Evolutionary conservation across 30 jellyfish, hydroid and myxozoan genomes (phyloP).

Genomic region (Morbakka virulenta): DNA sequence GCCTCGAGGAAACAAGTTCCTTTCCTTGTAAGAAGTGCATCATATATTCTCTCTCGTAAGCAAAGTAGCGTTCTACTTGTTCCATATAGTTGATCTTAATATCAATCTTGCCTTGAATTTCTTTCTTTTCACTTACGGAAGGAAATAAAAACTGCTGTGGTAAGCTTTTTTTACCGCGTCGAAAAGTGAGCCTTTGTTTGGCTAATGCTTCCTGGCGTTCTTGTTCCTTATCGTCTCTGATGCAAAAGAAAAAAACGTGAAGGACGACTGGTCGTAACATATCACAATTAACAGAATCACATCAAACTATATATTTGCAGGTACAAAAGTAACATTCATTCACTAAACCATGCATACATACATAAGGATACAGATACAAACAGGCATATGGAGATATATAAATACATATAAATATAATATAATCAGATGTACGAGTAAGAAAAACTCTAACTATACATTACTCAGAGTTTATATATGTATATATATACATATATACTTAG

Average conservation of each 20-base stretch:
- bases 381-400: too few species aligned
- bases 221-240: slow-evolving; percentile 66
- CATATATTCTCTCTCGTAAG: slow-evolving; percentile 51
- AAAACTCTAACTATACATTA: too few species aligned
- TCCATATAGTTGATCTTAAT: slow-evolving; percentile 12
- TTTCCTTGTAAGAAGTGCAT: slow-evolving; percentile 50
- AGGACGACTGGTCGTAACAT: too few species aligned
- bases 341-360: too few species aligned
- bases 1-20: slow-evolving; percentile 44
- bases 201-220: slow-evolving; percentile 84
- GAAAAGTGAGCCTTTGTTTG: slow-evolving; percentile 47
- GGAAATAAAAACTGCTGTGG: slow-evolving; percentile 22
- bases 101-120: slow-evolving; percentile 43
- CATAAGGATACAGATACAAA: too few species aligned
- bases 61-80: slow-evolving; percentile 22
- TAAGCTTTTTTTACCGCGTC: slow-evolving; percentile 31
- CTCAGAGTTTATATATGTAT: too few species aligned
- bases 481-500: too few species aligned
- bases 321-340: too few species aligned
- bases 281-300: too few species aligned
- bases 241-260: background rate
- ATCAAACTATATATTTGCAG: too few species aligned
- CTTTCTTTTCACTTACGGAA: slow-evolving; percentile 3
- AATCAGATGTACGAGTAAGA: too few species aligned
- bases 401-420: too few species aligned